Evolutionary conservation across 2,888 invertebrate species (phyloP).

Genomic region (Sturmia bella): DNA sequence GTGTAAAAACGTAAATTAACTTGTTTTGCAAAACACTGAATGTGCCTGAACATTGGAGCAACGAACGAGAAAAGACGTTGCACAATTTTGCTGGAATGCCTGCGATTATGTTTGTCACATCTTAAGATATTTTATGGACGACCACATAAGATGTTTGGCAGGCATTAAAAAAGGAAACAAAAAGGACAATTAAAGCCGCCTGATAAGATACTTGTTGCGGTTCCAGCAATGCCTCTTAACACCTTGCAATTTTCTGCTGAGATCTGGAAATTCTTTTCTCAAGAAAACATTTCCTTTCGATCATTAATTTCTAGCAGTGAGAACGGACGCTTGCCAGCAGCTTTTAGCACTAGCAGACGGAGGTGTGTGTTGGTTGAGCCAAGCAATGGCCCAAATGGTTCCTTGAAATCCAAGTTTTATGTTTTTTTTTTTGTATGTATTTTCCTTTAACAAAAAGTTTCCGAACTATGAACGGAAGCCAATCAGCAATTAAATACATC

Average conservation of each 20-base stretch:
- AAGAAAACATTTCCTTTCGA: slow-evolving; percentile 48
- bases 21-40: slow-evolving; percentile 51
- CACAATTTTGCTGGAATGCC: slow-evolving; percentile 32
- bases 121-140: slow-evolving; percentile 39
- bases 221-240: slow-evolving; percentile 43
- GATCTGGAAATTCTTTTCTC: slow-evolving; percentile 44
- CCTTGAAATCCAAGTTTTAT: slow-evolving; percentile 23
- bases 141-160: slow-evolving; percentile 19
- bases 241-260: slow-evolving; percentile 44
- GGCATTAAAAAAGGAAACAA: slow-evolving; percentile 20
- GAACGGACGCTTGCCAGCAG: background rate
- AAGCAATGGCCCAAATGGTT: slow-evolving; percentile 49
- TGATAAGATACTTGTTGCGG: slow-evolving; percentile 39
- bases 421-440: too few species aligned
- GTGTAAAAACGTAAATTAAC: slow-evolving; percentile 43
- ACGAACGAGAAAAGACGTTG: background rate
- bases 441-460: slow-evolving; percentile 2
- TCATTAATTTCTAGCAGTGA: background rate
- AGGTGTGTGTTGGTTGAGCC: background rate
- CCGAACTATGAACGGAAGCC: slow-evolving; percentile 69
- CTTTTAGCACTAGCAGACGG: background rate
- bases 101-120: slow-evolving; percentile 49
- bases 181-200: slow-evolving; percentile 47
- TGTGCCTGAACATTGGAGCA: background rate
- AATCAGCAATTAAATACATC: slow-evolving; percentile 68